Conservation (phyloP, 2,888 invertebrate species). For the Aspidapion aeneum region DNA sequence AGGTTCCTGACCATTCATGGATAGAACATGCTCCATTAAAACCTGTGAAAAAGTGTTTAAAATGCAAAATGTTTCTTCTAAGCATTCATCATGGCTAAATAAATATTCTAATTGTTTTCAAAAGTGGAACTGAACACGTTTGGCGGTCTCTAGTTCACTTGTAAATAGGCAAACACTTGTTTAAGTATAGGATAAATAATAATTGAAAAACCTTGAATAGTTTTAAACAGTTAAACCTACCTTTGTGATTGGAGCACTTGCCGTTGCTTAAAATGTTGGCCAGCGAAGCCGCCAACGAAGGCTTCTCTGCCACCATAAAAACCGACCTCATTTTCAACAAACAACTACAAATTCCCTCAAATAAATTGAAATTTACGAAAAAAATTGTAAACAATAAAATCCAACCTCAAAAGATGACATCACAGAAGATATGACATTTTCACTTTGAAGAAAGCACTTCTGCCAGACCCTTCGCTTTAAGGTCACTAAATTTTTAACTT, state of each 20-base stretch:
- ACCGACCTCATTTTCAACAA: slow-evolving; percentile 77
- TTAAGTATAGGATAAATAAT: too few species aligned
- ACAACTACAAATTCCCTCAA: too few species aligned
- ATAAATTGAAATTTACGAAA: too few species aligned
- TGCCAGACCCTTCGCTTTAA: too few species aligned
- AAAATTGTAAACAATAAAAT: too few species aligned
- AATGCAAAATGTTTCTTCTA: background rate
- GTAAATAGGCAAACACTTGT: background rate
- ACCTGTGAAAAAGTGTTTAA: slow-evolving; percentile 52
- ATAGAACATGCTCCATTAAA: slow-evolving; percentile 88
- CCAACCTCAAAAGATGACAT: too few species aligned
- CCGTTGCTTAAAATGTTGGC: slow-evolving; percentile 92
- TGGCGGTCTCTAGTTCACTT: background rate
- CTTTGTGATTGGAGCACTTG: slow-evolving; percentile 71
- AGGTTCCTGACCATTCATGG: slow-evolving; percentile 89
- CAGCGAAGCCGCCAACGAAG: slow-evolving; percentile 92
- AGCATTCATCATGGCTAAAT: slow-evolving; percentile 1
- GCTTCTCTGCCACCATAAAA: slow-evolving; percentile 99
- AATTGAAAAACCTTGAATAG: slow-evolving; percentile 1
- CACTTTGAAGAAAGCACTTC: background rate
- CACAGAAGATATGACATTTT: slow-evolving; percentile 9
- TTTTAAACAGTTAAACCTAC: slow-evolving; percentile 52
- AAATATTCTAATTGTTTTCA: background rate
- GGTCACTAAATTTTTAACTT: too few species aligned
- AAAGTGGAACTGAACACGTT: background rate